Conservation (phyloP, 2,113 vertebrate genomes). For the Scalopus aquaticus region DNA sequence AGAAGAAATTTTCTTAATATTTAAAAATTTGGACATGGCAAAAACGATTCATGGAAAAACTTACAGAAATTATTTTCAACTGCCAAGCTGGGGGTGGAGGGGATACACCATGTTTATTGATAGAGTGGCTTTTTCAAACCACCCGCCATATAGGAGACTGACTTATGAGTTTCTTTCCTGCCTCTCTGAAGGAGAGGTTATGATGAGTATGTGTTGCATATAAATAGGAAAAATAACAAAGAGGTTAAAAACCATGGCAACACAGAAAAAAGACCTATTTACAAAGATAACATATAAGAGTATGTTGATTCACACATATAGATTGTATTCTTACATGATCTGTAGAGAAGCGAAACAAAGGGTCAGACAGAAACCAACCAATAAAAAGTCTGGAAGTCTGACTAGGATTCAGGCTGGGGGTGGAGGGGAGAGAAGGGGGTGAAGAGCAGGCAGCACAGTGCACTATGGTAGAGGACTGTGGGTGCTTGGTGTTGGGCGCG, state of each 20-base stretch:
- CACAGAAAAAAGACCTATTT: neutral
- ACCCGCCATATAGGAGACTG: neutral
- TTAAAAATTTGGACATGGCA: neutral
- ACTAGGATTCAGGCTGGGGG: too few relatives aligned
- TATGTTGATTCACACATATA: neutral
- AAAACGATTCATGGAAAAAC: neutral
- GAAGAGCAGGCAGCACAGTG: too few relatives aligned
- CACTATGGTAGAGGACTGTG: too few relatives aligned
- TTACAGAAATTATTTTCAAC: neutral
- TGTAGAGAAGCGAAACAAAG: too few relatives aligned
- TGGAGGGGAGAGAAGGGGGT: too few relatives aligned
- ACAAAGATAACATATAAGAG: neutral
- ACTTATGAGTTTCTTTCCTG: neutral
- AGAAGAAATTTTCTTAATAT: too few relatives aligned
- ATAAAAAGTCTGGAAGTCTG: too few relatives aligned
- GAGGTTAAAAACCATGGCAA: neutral
- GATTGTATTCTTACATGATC: neutral
- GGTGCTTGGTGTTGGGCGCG: too few relatives aligned
- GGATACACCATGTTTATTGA: neutral
- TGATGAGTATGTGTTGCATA: neutral
- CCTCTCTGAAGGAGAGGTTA: neutral
- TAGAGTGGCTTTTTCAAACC: neutral
- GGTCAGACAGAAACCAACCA: too few relatives aligned
- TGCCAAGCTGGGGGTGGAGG: neutral
- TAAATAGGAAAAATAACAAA: neutral